Conservation (phyloP, 2,113 vertebrate genomes). For the Aegithalos caudatus region DNA sequence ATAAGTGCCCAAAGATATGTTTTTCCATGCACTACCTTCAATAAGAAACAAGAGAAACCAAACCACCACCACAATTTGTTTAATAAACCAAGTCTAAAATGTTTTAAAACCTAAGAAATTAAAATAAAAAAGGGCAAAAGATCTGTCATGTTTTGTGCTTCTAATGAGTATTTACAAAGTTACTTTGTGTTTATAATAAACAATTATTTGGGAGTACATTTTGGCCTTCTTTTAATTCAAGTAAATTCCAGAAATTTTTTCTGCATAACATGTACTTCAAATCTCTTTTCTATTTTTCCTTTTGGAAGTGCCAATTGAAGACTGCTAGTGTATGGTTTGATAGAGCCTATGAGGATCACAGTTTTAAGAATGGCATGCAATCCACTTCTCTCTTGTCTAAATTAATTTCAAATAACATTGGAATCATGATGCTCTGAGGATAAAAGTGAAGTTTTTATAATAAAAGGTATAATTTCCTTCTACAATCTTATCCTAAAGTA, state of each 20-base stretch:
- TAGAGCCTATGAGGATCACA: not conserved
- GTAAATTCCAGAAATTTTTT: not conserved
- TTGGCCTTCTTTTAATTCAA: not conserved
- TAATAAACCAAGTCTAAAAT: not conserved
- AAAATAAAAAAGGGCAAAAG: not conserved
- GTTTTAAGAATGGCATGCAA: not conserved
- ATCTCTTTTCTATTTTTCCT: not conserved
- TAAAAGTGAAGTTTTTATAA: not conserved
- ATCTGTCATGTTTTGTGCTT: not conserved
- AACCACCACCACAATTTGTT: not conserved
- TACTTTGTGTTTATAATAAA: not conserved
- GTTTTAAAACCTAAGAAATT: not conserved
- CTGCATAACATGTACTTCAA: not conserved
- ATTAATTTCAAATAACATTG: not conserved
- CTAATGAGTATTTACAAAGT: not conserved
- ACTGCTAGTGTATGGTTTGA: not conserved
- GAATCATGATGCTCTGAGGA: not conserved
- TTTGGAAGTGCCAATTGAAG: not conserved
- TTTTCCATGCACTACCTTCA: not conserved
- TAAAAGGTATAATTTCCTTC: not conserved
- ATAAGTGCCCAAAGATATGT: not conserved
- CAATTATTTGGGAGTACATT: not conserved
- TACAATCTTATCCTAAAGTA: not conserved
- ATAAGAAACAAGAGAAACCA: not conserved
- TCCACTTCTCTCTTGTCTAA: not conserved